phyloP scores from a whole-genome alignment of 2,113 vertebrate genomes.

The Pithys albifrons region DNA sequence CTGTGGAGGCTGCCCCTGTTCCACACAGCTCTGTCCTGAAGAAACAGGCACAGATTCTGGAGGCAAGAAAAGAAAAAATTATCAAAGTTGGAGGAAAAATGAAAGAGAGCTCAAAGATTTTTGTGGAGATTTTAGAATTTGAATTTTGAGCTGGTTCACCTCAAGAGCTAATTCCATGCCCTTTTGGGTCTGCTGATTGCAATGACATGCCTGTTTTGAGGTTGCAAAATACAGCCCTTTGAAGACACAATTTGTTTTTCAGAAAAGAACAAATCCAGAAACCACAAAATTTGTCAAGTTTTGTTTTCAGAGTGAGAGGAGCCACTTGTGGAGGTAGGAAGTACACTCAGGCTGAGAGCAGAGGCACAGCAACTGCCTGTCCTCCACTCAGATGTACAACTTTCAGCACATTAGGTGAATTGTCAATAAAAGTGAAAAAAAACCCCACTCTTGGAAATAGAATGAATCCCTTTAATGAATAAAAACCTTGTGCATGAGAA shows the following conservation, averaged over 20 bases:
- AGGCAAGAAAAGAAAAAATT: neutral
- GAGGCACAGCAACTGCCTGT: neutral
- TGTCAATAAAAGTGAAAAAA: neutral
- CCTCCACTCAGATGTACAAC: neutral
- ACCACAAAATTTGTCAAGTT: neutral
- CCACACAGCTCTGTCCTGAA: neutral
- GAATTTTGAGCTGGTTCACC: neutral
- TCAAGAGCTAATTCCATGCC: neutral
- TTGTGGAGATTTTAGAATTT: neutral
- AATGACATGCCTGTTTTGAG: neutral
- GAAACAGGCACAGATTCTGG: neutral
- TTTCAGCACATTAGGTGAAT: neutral
- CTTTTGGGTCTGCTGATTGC: neutral
- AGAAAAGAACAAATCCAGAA: neutral
- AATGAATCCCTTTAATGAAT: slow-evolving; percentile 23
- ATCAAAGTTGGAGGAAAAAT: neutral
- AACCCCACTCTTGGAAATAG: neutral
- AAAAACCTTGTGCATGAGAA: neutral
- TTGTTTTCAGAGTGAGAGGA: neutral
- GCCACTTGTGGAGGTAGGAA: neutral
- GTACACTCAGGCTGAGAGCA: neutral
- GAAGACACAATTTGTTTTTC: neutral
- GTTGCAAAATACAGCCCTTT: neutral
- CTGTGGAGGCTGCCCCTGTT: neutral
- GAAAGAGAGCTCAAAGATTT: neutral